These are phyloP conservation scores for Uropsilus gracilis DNA, from an alignment of 2,113 vertebrate species.

Conservation along the genomic window DNA sequence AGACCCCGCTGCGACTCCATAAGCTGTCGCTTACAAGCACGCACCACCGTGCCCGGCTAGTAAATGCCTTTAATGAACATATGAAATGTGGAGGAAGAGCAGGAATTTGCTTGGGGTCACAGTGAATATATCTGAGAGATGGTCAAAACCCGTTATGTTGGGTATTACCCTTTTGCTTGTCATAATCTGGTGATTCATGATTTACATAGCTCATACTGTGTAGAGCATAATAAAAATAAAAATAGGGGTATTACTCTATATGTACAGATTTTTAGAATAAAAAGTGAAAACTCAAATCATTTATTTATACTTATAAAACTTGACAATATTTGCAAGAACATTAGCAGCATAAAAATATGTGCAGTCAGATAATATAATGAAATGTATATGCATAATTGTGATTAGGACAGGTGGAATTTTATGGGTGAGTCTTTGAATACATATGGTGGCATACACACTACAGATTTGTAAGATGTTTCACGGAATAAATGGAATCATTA, in stretches of 20 bases:
- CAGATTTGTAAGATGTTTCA: neutral
- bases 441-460: neutral
- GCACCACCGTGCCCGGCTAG: too few relatives aligned
- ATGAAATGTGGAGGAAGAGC: neutral
- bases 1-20: too few relatives aligned
- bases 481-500: neutral
- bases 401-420: slow-evolving; percentile 19
- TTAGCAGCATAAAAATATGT: slow-evolving; percentile 29
- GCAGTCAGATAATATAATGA: slow-evolving; percentile 16
- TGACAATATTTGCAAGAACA: slow-evolving; percentile 44
- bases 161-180: neutral
- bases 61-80: too few relatives aligned
- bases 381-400: neutral
- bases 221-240: neutral
- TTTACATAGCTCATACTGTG: neutral
- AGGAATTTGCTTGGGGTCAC: neutral
- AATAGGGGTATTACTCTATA: slow-evolving; percentile 24
- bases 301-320: neutral
- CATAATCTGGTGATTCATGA: neutral
- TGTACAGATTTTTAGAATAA: neutral
- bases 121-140: neutral
- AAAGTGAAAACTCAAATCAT: neutral
- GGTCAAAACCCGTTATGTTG: neutral
- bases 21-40: too few relatives aligned
- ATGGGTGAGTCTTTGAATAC: neutral